Base-by-base conservation (phyloP, 2,113 vertebrate species). In the Malurus cyaneus region DNA sequence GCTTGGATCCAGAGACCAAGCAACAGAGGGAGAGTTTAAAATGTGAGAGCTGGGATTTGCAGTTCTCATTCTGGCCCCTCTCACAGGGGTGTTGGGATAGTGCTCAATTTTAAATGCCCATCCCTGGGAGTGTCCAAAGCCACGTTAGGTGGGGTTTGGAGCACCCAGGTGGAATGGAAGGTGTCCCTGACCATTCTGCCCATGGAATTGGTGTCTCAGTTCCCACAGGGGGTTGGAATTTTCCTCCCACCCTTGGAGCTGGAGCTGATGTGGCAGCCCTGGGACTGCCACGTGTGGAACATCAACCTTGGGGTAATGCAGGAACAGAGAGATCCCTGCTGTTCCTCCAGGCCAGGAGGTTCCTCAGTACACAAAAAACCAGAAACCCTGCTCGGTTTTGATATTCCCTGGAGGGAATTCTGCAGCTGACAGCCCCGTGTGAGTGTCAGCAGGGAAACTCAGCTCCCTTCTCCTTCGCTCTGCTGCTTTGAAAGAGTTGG, bases 371-470 rank as follows among this genome's bases (percentile, higher is more conserved):
- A 4, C 39, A 77, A 24, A 76, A 80, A 71, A 44, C 1, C 3
- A 92, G 74, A 36, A 93, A 14, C 15, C 28, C 72, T 36, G 69
- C 47, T 87, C 1, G 1, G 67, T 56, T 95, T 88, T 93, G 89
- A 80, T 90, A 8, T 54, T 93, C 85, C 54, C 64, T 93, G 85
- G 93, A 88, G 93, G 85, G 66, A 91, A 49, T 89, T 73, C 52
- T 77, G 47, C 76, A 62, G 92, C 93, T 94, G 94, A 78, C 79
- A 91, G 89, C 85, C 52, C 79, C 26, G 59, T 77, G 85, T 1
- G 60, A 90, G 23, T 71, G 47, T 91, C 94, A 89, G 89, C 74
- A 44, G 95, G 89, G 93, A 95, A 92, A 88, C 81, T 80, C 53
- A 0, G 31, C 78, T 94, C 72, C 88, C 69, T 88, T 82, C 74